These are phyloP conservation scores for Creontiades dilutus DNA, from an alignment of 2,888 invertebrate species.

Conservation along the genomic window DNA sequence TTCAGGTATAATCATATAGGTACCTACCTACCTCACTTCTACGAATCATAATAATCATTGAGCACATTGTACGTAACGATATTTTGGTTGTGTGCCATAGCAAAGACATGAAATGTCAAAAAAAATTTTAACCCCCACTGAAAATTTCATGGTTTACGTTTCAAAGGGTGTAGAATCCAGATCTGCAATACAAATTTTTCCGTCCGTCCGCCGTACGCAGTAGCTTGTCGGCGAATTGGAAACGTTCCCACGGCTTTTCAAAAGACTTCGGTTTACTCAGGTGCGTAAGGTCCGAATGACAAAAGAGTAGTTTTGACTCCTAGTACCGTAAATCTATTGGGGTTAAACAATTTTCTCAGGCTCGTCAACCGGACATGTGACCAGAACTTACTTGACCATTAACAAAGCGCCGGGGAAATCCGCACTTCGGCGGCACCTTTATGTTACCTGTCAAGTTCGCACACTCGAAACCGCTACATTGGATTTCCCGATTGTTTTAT, in stretches of 20 bases:
- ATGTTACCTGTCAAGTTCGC: background rate
- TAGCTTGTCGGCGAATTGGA: background rate
- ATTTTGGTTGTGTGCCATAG: no score
- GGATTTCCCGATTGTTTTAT: constrained; percentile 4
- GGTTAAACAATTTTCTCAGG: background rate
- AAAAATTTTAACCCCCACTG: no score
- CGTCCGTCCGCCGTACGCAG: no score
- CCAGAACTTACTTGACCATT: background rate
- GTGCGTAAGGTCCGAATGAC: background rate
- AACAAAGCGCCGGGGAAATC: background rate
- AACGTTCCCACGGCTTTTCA: background rate
- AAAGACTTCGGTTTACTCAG: background rate
- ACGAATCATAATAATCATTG: no score
- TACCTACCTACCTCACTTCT: no score
- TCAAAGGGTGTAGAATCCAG: no score
- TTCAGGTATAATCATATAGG: no score
- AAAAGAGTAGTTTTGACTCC: background rate
- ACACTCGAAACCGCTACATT: background rate
- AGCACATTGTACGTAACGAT: no score
- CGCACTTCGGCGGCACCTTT: background rate
- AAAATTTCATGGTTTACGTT: no score
- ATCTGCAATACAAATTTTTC: no score
- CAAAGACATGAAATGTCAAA: no score
- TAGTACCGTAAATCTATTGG: background rate
- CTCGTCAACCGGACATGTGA: background rate